Percentiles rank a stretch among this genome's conserved stretches.
phyloP scores from a whole-genome alignment of 2,113 vertebrate species.

The Dasyornis broadbenti region DNA sequence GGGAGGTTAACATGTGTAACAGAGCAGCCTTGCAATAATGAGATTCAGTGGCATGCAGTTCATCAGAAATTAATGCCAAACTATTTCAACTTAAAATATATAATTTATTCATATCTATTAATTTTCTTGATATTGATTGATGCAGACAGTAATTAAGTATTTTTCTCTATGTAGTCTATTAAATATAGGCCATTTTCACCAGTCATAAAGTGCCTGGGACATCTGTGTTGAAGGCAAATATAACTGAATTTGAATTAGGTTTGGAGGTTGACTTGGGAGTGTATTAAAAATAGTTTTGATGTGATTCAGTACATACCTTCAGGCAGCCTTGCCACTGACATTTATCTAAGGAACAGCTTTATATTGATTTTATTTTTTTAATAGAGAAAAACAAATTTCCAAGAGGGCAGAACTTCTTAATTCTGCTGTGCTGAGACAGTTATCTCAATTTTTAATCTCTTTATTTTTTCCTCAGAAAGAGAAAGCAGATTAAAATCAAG shows the following conservation, averaged over 20 bases:
- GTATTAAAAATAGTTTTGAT: slow-evolving; percentile 19
- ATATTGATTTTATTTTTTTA: not conserved
- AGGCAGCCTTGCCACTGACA: not conserved
- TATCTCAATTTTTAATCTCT: not conserved
- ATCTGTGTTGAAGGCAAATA: not conserved
- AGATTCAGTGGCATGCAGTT: not conserved
- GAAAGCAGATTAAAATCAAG: not conserved
- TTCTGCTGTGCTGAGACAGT: not conserved
- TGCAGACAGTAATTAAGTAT: not conserved
- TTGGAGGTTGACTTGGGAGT: not conserved
- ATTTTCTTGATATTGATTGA: not conserved
- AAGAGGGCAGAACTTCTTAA: not conserved
- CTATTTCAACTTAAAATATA: not conserved
- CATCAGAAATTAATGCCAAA: not conserved
- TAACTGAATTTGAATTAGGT: not conserved
- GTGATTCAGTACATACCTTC: not conserved
- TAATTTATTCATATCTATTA: not conserved
- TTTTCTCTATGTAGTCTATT: not conserved
- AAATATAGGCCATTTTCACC: not conserved
- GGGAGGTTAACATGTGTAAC: not conserved
- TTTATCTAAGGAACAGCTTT: not conserved
- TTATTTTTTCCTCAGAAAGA: not conserved
- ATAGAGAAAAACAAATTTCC: not conserved
- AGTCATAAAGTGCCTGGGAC: not conserved
- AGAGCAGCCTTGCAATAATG: not conserved